Evolutionary conservation across 2,797 vertebrate species (phyloP).

Genomic region (Artibeus lituratus): DNA sequence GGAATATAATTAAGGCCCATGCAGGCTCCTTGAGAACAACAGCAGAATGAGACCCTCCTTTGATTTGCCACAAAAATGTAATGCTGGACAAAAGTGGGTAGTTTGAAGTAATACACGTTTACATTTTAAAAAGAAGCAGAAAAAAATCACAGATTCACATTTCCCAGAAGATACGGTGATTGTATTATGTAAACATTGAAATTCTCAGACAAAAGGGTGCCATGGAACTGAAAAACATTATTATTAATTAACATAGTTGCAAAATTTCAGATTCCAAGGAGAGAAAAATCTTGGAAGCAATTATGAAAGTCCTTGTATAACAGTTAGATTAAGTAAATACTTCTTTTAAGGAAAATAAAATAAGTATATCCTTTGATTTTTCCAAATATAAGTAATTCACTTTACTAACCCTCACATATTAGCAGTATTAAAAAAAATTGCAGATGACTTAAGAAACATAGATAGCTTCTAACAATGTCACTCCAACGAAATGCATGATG

Average conservation of each 20-base stretch:
- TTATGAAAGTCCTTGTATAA: constrained; percentile 43
- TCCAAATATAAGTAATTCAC: neutral
- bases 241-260: constrained; percentile 32
- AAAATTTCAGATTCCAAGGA: constrained; percentile 1
- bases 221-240: neutral
- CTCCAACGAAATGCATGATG: neutral
- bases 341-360: constrained; percentile 17
- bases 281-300: constrained; percentile 38
- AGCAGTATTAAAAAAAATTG: neutral
- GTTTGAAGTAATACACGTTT: neutral
- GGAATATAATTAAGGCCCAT: too few relatives aligned
- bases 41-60: neutral
- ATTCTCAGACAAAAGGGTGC: constrained; percentile 53
- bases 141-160: neutral
- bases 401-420: neutral
- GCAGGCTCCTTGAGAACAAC: neutral
- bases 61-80: neutral
- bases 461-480: neutral
- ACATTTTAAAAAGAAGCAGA: neutral
- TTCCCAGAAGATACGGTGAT: neutral
- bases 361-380: neutral
- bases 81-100: neutral
- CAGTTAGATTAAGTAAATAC: constrained; percentile 41
- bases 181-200: constrained; percentile 31
- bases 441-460: neutral